Percentiles rank a stretch among this genome's conserved stretches.
phyloP scores from a whole-genome alignment of 92 coral and sea anemone species.

The Heliopora coerulea region DNA sequence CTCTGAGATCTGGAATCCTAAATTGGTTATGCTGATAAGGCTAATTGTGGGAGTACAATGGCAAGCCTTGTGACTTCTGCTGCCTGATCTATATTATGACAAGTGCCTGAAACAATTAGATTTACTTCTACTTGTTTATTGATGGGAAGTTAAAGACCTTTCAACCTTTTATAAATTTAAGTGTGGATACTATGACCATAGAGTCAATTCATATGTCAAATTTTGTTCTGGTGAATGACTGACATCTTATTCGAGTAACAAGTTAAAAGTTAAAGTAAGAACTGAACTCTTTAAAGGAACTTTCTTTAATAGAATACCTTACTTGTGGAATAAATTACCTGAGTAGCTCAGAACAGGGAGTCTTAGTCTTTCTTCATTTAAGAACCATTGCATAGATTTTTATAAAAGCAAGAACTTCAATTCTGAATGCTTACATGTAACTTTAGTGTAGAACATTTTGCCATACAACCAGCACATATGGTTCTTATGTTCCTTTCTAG shows the following conservation, averaged over 20 bases:
- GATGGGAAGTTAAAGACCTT: conserved; percentile 31
- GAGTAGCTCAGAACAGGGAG: conserved; percentile 15
- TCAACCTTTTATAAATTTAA: conserved; percentile 24
- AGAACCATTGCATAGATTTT: no score
- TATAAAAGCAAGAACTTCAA: no score
- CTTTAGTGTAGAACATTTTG: not conserved
- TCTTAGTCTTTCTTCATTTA: conserved; percentile 30
- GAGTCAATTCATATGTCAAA: conserved; percentile 18
- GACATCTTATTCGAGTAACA: conserved; percentile 32
- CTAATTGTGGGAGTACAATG: conserved; percentile 5
- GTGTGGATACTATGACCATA: conserved; percentile 15
- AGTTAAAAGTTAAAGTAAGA: conserved; percentile 37
- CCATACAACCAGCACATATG: conserved; percentile 29
- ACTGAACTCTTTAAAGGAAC: conserved; percentile 29
- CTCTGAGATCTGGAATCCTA: conserved; percentile 1
- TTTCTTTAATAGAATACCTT: conserved; percentile 34
- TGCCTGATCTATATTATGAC: not conserved
- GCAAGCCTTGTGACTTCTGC: not conserved
- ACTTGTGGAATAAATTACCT: conserved; percentile 37
- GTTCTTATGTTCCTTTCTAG: conserved; percentile 19
- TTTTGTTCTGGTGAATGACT: conserved; percentile 31
- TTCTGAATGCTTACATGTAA: no score
- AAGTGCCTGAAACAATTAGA: conserved; percentile 6
- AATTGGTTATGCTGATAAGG: not conserved
- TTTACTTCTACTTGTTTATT: conserved; percentile 27